A percentile compares a stretch with the other conserved stretches of the same genome.
These are phyloP conservation scores for Cydia amplana DNA, from an alignment of 1,140 invertebrate genomes.

Conservation along the genomic window DNA sequence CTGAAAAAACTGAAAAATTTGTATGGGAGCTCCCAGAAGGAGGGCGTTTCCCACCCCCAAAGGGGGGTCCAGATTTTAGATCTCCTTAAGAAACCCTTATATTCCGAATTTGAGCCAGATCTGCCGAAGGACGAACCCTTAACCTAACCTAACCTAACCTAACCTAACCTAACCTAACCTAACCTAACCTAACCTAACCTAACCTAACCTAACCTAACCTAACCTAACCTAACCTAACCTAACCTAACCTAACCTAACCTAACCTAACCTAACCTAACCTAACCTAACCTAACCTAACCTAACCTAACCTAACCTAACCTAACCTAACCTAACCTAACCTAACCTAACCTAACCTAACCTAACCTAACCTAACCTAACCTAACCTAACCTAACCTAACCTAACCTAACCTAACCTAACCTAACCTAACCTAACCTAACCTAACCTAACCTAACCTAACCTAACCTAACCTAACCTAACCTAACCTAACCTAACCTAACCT, in stretches of 20 bases:
- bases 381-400: constrained; percentile 51
- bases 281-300: constrained; percentile 53
- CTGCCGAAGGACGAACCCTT: constrained; percentile 40
- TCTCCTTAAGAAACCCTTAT: no score
- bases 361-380: constrained; percentile 49
- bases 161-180: constrained; percentile 56
- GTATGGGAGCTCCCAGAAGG: no score
- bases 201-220: constrained; percentile 54
- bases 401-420: constrained; percentile 53
- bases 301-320: constrained; percentile 57
- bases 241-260: constrained; percentile 60
- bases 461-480: constrained; percentile 49
- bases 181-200: constrained; percentile 51
- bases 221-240: constrained; percentile 59
- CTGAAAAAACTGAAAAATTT: constrained; percentile 37
- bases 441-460: constrained; percentile 53
- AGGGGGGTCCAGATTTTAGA: no score
- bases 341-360: constrained; percentile 54
- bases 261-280: constrained; percentile 52
- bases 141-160: constrained; percentile 47
- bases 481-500: constrained; percentile 51
- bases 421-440: constrained; percentile 46
- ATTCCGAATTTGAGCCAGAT: constrained; percentile 42
- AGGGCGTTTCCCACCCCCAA: no score
- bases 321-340: constrained; percentile 47